These are phyloP conservation scores for Rhipidura dahli DNA, from an alignment of 2,113 vertebrate genomes.

Conservation along the genomic window DNA sequence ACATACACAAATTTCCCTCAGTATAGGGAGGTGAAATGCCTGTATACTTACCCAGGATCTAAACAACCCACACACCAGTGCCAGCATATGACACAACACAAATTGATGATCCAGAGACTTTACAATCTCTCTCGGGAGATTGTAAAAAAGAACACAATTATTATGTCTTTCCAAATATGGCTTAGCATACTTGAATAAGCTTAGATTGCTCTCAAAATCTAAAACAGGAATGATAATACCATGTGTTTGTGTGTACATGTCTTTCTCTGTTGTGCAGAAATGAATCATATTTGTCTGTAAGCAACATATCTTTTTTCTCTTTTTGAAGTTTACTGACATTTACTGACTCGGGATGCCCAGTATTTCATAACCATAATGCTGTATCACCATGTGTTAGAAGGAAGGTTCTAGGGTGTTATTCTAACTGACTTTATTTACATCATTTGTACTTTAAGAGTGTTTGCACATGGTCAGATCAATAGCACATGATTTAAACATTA, in stretches of 20 bases:
- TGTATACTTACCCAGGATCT: background rate
- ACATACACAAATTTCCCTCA: background rate
- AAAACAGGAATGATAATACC: background rate
- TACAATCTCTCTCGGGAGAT: background rate
- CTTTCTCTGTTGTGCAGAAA: background rate
- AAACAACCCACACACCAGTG: background rate
- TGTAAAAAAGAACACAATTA: background rate
- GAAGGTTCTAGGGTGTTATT: background rate
- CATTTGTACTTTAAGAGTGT: background rate
- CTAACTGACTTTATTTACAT: background rate
- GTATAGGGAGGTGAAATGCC: background rate
- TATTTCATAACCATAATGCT: background rate
- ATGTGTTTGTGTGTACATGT: background rate
- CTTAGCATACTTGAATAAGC: background rate
- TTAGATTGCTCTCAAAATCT: background rate
- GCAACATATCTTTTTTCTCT: background rate
- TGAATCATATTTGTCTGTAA: background rate
- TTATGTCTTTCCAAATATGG: background rate
- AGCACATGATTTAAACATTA: background rate
- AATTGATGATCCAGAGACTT: background rate
- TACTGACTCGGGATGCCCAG: background rate
- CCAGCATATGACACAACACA: background rate
- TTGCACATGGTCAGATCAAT: background rate
- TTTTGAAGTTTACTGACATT: background rate
- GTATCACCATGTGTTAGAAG: background rate